Conservation (phyloP, 2,113 vertebrate genomes). For the Bubo scandiacus region DNA sequence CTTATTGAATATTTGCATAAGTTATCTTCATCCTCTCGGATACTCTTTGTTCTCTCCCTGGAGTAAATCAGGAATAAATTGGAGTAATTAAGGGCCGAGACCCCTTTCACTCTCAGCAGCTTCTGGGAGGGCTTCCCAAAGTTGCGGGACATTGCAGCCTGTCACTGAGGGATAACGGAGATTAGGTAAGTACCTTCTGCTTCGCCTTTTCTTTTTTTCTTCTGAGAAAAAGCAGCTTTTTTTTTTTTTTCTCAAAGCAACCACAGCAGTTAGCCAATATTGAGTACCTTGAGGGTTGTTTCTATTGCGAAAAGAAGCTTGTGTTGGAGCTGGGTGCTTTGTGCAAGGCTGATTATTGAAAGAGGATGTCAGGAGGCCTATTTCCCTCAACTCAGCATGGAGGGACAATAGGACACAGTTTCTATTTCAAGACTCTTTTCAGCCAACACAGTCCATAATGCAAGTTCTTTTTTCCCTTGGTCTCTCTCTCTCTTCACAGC, state of each 20-base stretch:
- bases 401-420: not conserved
- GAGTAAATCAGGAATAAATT: not conserved
- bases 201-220: not conserved
- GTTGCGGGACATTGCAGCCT: not conserved
- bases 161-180: not conserved
- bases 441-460: not conserved
- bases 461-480: not conserved
- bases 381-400: slow-evolving; percentile 22
- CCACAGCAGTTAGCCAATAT: not conserved
- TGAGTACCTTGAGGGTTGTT: not conserved
- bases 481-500: not conserved
- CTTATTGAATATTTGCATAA: not conserved
- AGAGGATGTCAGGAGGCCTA: not conserved
- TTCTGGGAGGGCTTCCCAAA: not conserved
- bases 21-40: not conserved
- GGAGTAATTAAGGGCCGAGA: not conserved
- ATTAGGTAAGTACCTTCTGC: not conserved
- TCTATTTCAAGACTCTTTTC: slow-evolving; percentile 49
- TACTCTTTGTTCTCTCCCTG: not conserved
- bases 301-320: not conserved
- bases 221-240: not conserved
- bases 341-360: slow-evolving; percentile 2
- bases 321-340: not conserved
- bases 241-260: not conserved
- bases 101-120: not conserved